Evolutionary conservation across 2,113 vertebrate genomes (phyloP).

Genomic region (Burhinus bistriatus): DNA sequence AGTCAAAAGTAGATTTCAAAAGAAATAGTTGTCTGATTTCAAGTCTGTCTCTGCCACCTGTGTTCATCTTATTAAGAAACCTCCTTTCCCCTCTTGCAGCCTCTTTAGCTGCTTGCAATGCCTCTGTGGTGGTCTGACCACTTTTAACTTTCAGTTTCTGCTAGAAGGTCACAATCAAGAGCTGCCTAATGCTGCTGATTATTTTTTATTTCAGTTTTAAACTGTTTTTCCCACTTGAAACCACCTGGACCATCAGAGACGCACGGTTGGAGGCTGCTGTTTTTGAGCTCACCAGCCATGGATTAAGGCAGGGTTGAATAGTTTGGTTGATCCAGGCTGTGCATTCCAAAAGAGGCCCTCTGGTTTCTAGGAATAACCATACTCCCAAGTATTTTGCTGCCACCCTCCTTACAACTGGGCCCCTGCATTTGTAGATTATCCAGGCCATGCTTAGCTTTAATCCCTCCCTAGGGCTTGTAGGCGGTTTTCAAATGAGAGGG

Average conservation of each 20-base stretch:
- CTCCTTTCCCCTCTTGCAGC: neutral
- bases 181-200: neutral
- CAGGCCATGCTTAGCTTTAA: slow-evolving; percentile 13
- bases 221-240: neutral
- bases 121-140: neutral
- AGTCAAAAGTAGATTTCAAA: slow-evolving; percentile 26
- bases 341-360: neutral
- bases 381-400: neutral
- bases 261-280: fast-evolving
- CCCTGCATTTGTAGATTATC: neutral
- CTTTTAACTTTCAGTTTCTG: neutral
- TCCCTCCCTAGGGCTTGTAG: neutral
- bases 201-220: neutral
- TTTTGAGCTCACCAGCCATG: neutral
- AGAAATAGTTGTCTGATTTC: slow-evolving; percentile 17
- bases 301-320: neutral
- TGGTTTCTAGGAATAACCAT: neutral
- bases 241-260: neutral
- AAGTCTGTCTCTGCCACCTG: slow-evolving; percentile 2
- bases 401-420: neutral
- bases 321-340: neutral
- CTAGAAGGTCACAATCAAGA: neutral
- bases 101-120: neutral
- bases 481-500: neutral
- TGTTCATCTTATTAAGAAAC: slow-evolving; percentile 1